Base-by-base conservation (phyloP, 2,113 vertebrate genomes). In the Tricholaema leucomelas region DNA sequence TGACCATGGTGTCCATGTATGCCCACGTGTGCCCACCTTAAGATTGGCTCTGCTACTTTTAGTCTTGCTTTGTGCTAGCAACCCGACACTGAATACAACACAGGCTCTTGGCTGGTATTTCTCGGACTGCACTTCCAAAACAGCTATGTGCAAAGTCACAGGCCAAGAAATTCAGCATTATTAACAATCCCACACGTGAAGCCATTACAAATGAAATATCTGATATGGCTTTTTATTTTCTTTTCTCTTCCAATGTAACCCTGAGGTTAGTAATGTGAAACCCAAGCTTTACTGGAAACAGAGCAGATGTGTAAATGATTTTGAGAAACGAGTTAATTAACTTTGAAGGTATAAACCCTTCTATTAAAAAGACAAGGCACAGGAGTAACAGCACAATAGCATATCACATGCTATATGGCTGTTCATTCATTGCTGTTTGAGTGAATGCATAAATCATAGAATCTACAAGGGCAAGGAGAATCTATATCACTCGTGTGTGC, bases 251-350 rank as follows among this genome's bases (percentile, higher is more conserved):
- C 20, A 61, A 33, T 20, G 25, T 3, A 82, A 79, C 36, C 72
- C 36, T 74, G 10, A 93, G 85, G 59, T 87, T 82, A 70, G 74
- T 46, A 71, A 70, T 7, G 19, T 27, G 56, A 87, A 88, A 66
- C 63, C 67, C 31, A 87, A 91, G 81, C 91, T 91, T 87, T 76
- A 85, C 44, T 82, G 52, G 75, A 80, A 93, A 87, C 25, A 61
- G n/a, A 92, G 64, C 81, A 94, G 87, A 85, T 93, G 85, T 92
- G 75, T 92, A 93, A 91, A 92, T 69, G 84, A 92, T 92, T 92
- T 89, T 94, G 89, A 89, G 84, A 92, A 94, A 92, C 50, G 46
- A 91, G 67, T 85, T 93, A 92, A 93, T 94, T 96, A 95, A 87
- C 79, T 89, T 82, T 54, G 44, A 82, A 94, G 46, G 79, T 93